Percentiles rank a stretch among this genome's conserved stretches.
These are phyloP conservation scores for Mola mola DNA, from an alignment of 2,113 vertebrate genomes.

Conservation along the genomic window DNA sequence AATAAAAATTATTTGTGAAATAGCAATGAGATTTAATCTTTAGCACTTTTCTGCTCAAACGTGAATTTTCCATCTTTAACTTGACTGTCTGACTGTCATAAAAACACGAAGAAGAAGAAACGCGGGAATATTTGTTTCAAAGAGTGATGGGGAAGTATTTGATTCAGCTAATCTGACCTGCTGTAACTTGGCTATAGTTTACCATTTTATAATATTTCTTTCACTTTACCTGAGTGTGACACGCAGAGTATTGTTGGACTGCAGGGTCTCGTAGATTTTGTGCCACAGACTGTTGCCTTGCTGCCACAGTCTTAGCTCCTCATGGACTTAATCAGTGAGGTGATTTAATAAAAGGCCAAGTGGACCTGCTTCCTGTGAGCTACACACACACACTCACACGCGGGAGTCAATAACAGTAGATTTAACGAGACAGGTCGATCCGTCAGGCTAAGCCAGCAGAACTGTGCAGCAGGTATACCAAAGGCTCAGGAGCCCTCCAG, in stretches of 20 bases:
- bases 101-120: too few species aligned
- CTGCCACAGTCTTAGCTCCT: constrained; percentile 28
- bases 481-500: constrained; percentile 33
- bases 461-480: constrained; percentile 24
- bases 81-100: too few species aligned
- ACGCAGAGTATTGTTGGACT: background rate
- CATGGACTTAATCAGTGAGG: constrained; percentile 28
- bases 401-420: constrained; percentile 60
- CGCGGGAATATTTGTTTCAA: too few species aligned
- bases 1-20: too few species aligned
- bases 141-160: too few species aligned
- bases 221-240: too few species aligned
- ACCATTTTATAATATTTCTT: too few species aligned
- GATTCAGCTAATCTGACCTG: too few species aligned
- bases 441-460: constrained; percentile 46
- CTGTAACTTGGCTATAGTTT: too few species aligned
- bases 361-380: constrained; percentile 27
- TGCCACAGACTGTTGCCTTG: constrained; percentile 12
- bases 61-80: too few species aligned
- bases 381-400: constrained; percentile 2
- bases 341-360: constrained; percentile 55
- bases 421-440: constrained; percentile 60
- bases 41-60: too few species aligned
- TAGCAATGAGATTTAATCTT: too few species aligned
- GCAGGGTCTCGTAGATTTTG: background rate